Conservation (phyloP, 2,113 vertebrate genomes). For the Porphyrio hochstetteri region DNA sequence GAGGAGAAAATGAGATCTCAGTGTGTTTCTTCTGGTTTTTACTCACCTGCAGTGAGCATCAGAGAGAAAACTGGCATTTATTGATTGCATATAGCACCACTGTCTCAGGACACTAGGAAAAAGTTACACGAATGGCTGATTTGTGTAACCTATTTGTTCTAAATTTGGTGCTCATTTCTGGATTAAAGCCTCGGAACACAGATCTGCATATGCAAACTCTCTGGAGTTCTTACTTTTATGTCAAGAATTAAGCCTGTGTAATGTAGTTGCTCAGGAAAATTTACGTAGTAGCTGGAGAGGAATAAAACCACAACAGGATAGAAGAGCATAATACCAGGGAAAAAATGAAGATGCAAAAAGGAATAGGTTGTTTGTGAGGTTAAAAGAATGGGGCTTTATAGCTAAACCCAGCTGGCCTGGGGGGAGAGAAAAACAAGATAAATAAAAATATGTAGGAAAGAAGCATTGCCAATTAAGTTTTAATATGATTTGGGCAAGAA, state of each 20-base stretch:
- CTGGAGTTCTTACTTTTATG: neutral
- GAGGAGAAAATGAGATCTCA: constrained; percentile 14
- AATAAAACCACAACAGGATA: constrained; percentile 25
- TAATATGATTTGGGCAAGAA: constrained; percentile 12
- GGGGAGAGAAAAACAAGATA: constrained; percentile 1
- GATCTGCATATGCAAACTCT: neutral
- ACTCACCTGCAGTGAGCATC: neutral
- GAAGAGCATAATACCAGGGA: neutral
- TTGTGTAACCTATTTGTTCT: neutral
- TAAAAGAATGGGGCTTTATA: neutral
- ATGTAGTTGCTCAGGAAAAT: constrained; percentile 10
- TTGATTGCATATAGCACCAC: neutral
- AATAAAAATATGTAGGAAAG: neutral
- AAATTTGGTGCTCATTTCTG: neutral
- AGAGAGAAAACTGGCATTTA: neutral
- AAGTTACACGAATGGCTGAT: neutral
- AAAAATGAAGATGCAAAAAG: neutral
- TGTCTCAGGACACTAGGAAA: neutral
- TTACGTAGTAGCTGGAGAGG: neutral
- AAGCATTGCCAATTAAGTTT: constrained; percentile 33
- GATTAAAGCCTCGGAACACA: neutral
- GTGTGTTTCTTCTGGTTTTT: neutral
- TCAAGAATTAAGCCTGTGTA: neutral
- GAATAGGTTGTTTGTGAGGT: neutral
- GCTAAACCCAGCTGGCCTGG: neutral